Conservation (phyloP, 2,113 vertebrate species). For the Paracanthobrama guichenoti region DNA sequence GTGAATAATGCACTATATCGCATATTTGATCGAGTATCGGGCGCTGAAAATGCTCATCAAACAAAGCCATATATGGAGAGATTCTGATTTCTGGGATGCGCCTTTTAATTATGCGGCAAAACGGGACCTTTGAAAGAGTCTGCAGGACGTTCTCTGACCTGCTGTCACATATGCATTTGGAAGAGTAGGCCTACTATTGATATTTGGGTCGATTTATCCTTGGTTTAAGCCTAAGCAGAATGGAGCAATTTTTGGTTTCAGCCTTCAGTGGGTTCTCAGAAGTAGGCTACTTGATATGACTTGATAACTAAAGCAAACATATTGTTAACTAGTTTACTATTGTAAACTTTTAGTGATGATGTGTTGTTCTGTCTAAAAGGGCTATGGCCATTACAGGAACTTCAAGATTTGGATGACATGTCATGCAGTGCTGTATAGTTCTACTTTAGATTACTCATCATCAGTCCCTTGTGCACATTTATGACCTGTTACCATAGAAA, state of each 20-base stretch:
- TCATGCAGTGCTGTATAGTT: neutral
- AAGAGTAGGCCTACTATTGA: neutral
- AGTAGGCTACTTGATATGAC: neutral
- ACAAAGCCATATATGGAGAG: constrained; percentile 39
- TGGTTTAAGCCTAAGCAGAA: neutral
- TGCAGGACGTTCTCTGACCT: neutral
- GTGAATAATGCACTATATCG: neutral
- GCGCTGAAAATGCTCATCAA: neutral
- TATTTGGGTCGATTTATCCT: neutral
- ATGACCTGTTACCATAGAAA: constrained; percentile 44
- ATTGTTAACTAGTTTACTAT: neutral
- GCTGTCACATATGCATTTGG: neutral
- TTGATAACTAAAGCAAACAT: neutral
- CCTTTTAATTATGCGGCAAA: neutral
- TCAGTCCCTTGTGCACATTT: neutral
- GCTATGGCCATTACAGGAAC: neutral
- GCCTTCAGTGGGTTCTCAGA: neutral
- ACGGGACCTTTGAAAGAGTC: neutral
- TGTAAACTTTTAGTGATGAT: neutral
- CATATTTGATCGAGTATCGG: neutral
- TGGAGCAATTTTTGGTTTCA: neutral
- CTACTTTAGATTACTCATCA: constrained; percentile 43
- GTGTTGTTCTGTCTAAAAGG: neutral
- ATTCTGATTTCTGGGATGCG: neutral
- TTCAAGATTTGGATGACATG: neutral